Evolutionary conservation across 2,113 vertebrate genomes (phyloP).

Genomic region (Salvelinus namaycush): DNA sequence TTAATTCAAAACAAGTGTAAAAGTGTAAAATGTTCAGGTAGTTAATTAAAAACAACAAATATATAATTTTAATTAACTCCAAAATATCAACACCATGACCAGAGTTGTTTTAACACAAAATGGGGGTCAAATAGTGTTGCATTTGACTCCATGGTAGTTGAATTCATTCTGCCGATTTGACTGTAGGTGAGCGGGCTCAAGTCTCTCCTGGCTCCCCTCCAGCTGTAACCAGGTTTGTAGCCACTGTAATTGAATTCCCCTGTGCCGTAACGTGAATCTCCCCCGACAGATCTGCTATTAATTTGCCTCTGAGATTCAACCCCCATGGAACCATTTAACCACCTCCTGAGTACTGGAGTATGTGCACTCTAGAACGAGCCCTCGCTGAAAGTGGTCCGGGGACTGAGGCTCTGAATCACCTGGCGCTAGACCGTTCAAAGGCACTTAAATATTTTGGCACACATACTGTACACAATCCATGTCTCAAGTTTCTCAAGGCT

Average conservation of each 20-base stretch:
- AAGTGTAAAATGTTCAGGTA: too few relatives aligned
- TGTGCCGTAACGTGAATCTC: conserved; percentile 52
- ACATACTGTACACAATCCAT: too few relatives aligned
- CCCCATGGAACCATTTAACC: conserved; percentile 34
- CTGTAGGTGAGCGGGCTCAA: conserved; percentile 7
- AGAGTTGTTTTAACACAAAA: too few relatives aligned
- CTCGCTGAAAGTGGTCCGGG: conserved; percentile 4
- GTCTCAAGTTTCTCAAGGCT: too few relatives aligned
- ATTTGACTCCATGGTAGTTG: too few relatives aligned
- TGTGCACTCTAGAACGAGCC: conserved; percentile 8
- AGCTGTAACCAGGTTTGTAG: conserved; percentile 51
- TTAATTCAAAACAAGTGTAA: too few relatives aligned
- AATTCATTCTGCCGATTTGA: neutral
- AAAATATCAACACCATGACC: too few relatives aligned
- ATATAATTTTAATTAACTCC: too few relatives aligned
- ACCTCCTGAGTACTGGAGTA: conserved; percentile 18
- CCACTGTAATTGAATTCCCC: conserved; percentile 59
- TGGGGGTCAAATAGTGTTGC: too few relatives aligned
- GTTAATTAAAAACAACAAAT: too few relatives aligned
- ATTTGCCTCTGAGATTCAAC: conserved; percentile 49
- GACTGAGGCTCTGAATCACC: conserved; percentile 9
- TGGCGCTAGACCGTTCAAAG: too few relatives aligned
- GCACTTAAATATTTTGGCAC: too few relatives aligned
- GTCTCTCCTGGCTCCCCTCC: conserved; percentile 51
- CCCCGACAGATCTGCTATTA: conserved; percentile 58